phyloP scores from a whole-genome alignment of 2,888 invertebrate species.

The Lymantria dispar region DNA sequence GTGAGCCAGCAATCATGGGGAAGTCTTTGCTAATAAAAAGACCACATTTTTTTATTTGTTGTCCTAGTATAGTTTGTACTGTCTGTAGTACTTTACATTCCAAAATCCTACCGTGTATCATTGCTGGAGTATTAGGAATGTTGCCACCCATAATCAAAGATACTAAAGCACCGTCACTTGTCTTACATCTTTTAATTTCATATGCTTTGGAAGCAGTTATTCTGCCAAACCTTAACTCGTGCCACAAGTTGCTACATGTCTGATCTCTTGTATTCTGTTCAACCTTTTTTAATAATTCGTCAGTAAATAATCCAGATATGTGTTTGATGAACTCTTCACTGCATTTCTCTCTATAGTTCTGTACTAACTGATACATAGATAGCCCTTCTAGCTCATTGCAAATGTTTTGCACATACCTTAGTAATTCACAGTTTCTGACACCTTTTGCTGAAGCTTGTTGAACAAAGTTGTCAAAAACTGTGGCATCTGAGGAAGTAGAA shows the following conservation, averaged over 20 bases:
- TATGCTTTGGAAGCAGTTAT: constrained; percentile 8
- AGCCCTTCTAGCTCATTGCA: background rate
- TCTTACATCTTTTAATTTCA: constrained; percentile 8
- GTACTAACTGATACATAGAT: background rate
- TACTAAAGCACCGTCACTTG: constrained; percentile 9
- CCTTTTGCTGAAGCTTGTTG: no score
- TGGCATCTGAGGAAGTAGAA: no score
- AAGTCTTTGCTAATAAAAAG: background rate
- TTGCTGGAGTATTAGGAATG: background rate
- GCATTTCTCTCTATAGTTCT: background rate
- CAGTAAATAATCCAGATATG: background rate
- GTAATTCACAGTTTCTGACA: no score
- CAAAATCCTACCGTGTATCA: background rate
- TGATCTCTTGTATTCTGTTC: background rate
- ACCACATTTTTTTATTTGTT: background rate
- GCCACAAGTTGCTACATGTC: constrained; percentile 7
- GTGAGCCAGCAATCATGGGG: constrained; percentile 3
- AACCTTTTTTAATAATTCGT: background rate
- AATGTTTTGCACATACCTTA: background rate
- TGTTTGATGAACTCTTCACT: background rate
- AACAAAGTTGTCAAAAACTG: no score
- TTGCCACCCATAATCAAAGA: background rate
- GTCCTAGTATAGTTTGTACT: background rate
- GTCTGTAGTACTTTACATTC: background rate
- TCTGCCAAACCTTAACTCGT: constrained; percentile 9